Conservation (phyloP, 2,888 invertebrate species). For the Encarsia formosa region DNA sequence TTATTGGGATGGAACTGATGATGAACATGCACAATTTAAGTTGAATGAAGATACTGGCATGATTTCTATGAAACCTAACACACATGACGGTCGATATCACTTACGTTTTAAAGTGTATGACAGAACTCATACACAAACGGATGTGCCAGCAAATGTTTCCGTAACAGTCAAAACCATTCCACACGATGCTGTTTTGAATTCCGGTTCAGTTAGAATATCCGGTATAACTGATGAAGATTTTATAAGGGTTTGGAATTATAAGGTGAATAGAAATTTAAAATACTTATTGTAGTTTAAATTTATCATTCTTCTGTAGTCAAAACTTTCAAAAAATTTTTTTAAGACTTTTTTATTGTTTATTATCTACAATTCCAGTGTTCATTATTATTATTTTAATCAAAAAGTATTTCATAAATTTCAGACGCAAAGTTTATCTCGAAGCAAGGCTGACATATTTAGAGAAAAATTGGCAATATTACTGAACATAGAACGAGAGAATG, state of each 20-base stretch:
- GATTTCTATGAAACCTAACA: slow-evolving; percentile 92
- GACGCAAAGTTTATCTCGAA: slow-evolving; percentile 76
- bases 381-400: not conserved
- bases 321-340: not conserved
- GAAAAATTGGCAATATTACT: slow-evolving; percentile 83
- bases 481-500: slow-evolving; percentile 80
- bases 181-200: slow-evolving; percentile 92
- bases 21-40: slow-evolving; percentile 80
- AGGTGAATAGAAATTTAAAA: slow-evolving; percentile 42
- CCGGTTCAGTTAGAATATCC: slow-evolving; percentile 88
- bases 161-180: slow-evolving; percentile 92
- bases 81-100: slow-evolving; percentile 81
- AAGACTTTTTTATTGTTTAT: not conserved
- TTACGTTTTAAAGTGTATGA: slow-evolving; percentile 85
- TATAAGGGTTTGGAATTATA: slow-evolving; percentile 90
- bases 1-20: slow-evolving; percentile 81
- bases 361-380: not conserved
- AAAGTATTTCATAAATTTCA: slow-evolving; percentile 33
- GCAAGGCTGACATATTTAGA: slow-evolving; percentile 84
- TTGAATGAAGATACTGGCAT: slow-evolving; percentile 89
- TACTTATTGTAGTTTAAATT: not conserved
- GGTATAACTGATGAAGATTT: slow-evolving; percentile 96
- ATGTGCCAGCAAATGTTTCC: slow-evolving; percentile 94
- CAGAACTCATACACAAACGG: slow-evolving; percentile 89
- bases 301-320: not conserved